phyloP scores from a whole-genome alignment of 2,797 vertebrate genomes.

The Micrastur ruficollis region DNA sequence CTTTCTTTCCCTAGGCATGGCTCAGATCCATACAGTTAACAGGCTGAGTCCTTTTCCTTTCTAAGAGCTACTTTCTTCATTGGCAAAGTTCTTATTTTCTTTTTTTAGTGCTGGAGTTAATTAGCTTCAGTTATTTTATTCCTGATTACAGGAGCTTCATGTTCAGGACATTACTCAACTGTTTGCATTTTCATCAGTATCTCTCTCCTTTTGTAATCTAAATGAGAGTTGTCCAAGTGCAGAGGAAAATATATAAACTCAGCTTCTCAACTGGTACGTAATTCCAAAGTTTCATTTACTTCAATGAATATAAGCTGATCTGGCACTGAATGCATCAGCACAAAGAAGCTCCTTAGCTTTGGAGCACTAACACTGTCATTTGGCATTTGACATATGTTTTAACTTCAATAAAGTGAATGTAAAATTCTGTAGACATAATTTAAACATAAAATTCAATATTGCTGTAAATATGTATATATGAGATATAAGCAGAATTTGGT shows the following conservation, averaged over 20 bases:
- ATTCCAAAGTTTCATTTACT: background rate
- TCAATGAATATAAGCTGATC: background rate
- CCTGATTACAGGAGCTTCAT: background rate
- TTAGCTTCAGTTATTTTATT: background rate
- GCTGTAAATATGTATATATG: background rate
- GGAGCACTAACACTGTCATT: rapidly evolving
- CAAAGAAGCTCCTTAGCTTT: background rate
- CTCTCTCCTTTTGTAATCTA: background rate
- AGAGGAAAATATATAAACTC: background rate
- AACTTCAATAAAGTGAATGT: background rate
- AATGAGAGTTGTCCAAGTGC: background rate
- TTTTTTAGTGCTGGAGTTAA: background rate
- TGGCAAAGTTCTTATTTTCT: background rate
- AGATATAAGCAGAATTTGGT: background rate
- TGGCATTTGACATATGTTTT: background rate
- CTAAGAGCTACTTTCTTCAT: background rate
- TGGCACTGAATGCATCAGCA: background rate
- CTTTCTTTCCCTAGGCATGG: background rate
- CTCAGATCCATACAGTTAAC: background rate
- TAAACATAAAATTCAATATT: background rate
- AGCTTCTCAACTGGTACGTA: background rate
- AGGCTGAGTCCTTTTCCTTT: background rate
- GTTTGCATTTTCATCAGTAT: background rate
- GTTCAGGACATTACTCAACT: background rate
- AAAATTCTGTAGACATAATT: background rate